phyloP scores from a whole-genome alignment of 2,888 invertebrate species.

The Coelopa pilipes region DNA sequence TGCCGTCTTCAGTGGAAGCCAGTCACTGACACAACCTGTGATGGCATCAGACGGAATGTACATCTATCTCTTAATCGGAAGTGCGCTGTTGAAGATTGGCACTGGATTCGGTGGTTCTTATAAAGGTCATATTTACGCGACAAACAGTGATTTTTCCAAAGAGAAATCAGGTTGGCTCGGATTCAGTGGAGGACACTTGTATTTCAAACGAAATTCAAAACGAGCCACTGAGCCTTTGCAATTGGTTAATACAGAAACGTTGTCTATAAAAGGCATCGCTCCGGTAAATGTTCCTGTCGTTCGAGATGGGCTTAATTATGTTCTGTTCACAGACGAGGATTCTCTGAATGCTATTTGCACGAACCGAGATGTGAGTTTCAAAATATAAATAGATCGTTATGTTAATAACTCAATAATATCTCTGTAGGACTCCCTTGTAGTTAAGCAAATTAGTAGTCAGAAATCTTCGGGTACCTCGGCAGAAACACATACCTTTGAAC shows the following conservation, averaged over 20 bases:
- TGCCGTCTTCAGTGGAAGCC: conserved; percentile 68
- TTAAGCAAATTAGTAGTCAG: conserved; percentile 74
- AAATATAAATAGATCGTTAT: not conserved
- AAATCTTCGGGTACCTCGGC: conserved; percentile 52
- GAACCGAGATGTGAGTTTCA: conserved; percentile 78
- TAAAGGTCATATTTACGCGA: conserved; percentile 87
- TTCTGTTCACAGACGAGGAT: conserved; percentile 80
- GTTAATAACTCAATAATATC: conserved; percentile 19
- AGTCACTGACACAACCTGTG: conserved; percentile 68
- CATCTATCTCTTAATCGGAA: conserved; percentile 86
- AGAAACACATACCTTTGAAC: conserved; percentile 68
- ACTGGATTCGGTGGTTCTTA: conserved; percentile 94
- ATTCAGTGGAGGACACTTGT: conserved; percentile 84
- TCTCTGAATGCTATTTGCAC: conserved; percentile 82
- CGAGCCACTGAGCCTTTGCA: conserved; percentile 67
- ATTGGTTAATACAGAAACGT: conserved; percentile 67
- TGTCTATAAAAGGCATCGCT: conserved; percentile 68
- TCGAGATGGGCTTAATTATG: conserved; percentile 64
- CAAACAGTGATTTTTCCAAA: conserved; percentile 85
- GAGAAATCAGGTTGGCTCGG: conserved; percentile 87
- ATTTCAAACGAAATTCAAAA: conserved; percentile 75
- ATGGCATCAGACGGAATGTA: conserved; percentile 91
- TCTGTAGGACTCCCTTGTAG: conserved; percentile 80
- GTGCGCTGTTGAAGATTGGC: conserved; percentile 91
- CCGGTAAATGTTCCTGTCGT: conserved; percentile 60